Conservation (phyloP, 2,888 invertebrate genomes). For the Sepiola atlantica region DNA sequence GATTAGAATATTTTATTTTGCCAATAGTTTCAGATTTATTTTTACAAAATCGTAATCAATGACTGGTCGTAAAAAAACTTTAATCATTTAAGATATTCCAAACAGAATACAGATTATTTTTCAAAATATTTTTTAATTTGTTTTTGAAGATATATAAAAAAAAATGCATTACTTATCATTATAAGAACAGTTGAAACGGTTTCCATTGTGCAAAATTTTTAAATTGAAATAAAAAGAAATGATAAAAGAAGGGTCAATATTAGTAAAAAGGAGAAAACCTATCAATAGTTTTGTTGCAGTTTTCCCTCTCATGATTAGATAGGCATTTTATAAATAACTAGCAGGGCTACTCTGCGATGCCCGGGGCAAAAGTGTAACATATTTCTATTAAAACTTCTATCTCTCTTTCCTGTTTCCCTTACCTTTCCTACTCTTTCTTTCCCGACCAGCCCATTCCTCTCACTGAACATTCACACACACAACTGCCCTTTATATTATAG, state of each 20-base stretch:
- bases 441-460: too few relatives aligned
- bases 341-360: too few relatives aligned
- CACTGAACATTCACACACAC: too few relatives aligned
- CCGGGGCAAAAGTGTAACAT: too few relatives aligned
- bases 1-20: not conserved
- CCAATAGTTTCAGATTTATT: not conserved
- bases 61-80: not conserved
- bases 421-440: too few relatives aligned
- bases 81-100: not conserved
- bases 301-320: not conserved
- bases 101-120: not conserved
- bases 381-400: too few relatives aligned
- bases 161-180: not conserved
- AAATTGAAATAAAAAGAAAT: not conserved
- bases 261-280: not conserved
- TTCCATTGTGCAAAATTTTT: not conserved
- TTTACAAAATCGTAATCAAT: not conserved
- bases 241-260: not conserved
- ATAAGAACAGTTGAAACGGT: not conserved
- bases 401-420: too few relatives aligned
- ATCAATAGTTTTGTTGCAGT: not conserved
- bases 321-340: too few relatives aligned
- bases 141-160: not conserved
- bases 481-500: too few relatives aligned
- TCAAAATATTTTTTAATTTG: not conserved